These are phyloP conservation scores for Liodrosophila aerea DNA, from an alignment of 2,888 invertebrate species.

Conservation along the genomic window DNA sequence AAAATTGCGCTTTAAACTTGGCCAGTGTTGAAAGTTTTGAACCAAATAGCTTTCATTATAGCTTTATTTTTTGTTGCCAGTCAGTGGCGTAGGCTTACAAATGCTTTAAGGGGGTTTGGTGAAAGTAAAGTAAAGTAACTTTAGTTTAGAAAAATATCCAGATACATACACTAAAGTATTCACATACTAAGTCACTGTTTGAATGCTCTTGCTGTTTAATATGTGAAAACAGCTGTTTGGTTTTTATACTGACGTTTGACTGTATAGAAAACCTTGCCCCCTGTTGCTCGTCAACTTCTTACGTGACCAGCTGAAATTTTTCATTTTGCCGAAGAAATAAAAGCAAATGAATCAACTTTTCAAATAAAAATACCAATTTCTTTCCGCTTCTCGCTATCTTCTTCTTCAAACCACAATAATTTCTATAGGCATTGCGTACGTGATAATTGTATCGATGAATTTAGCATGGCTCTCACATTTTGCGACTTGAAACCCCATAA, in stretches of 20 bases:
- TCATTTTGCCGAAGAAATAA: slow-evolving; percentile 58
- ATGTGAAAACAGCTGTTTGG: slow-evolving; percentile 57
- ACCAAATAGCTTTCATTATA: slow-evolving; percentile 62
- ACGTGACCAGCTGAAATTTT: slow-evolving; percentile 65
- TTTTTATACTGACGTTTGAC: background rate
- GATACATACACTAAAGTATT: no score
- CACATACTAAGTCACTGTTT: background rate
- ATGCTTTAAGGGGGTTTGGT: slow-evolving; percentile 17
- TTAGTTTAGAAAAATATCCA: no score
- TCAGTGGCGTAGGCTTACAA: slow-evolving; percentile 17
- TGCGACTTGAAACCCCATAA: slow-evolving; percentile 38
- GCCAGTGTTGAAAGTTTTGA: slow-evolving; percentile 55
- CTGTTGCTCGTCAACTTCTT: slow-evolving; percentile 38
- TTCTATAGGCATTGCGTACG: slow-evolving; percentile 47
- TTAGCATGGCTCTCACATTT: slow-evolving; percentile 28
- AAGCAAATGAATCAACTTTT: slow-evolving; percentile 69
- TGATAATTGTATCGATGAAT: slow-evolving; percentile 38
- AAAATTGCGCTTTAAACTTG: slow-evolving; percentile 62
- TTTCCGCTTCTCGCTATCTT: slow-evolving; percentile 9
- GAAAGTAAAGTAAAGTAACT: no score
- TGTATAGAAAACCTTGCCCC: slow-evolving; percentile 1
- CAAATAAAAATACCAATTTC: slow-evolving; percentile 68
- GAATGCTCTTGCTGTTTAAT: slow-evolving; percentile 42
- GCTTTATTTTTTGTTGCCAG: slow-evolving; percentile 37
- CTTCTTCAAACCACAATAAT: slow-evolving; percentile 27